Evolutionary conservation across 2,113 vertebrate species (phyloP).

Genomic region (Corapipo altera): DNA sequence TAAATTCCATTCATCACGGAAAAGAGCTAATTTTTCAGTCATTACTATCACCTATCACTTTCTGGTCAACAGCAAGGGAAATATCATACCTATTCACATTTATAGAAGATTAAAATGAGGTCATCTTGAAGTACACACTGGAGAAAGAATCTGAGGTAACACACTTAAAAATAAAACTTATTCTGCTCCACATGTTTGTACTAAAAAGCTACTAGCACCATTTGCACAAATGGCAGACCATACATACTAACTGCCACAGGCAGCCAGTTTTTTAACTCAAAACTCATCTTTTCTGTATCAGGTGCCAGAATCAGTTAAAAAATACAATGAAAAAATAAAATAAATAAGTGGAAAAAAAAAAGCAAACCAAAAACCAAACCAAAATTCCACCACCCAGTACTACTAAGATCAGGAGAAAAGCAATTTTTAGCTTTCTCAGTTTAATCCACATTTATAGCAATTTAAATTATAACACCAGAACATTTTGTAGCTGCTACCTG

Average conservation of each 20-base stretch:
- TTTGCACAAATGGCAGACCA: neutral
- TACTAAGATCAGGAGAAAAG: neutral
- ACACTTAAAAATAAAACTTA: neutral
- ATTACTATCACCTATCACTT: neutral
- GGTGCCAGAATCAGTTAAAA: neutral
- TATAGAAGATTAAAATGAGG: neutral
- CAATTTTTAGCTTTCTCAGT: neutral
- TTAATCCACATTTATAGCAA: neutral
- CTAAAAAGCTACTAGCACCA: neutral
- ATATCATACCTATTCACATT: neutral
- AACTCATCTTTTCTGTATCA: neutral
- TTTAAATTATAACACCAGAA: neutral
- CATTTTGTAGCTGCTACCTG: neutral
- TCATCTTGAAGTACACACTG: neutral
- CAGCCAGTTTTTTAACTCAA: neutral
- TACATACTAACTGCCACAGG: neutral
- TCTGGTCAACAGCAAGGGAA: neutral
- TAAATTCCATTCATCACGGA: neutral
- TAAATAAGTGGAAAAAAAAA: neutral
- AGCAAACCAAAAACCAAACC: neutral
- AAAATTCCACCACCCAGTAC: neutral
- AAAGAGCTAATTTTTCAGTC: neutral
- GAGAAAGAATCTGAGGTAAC: neutral
- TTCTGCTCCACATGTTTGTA: neutral
- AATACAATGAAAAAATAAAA: neutral